These are phyloP conservation scores for Triplophysa tibetana DNA, from an alignment of 2,113 vertebrate species.

Conservation along the genomic window DNA sequence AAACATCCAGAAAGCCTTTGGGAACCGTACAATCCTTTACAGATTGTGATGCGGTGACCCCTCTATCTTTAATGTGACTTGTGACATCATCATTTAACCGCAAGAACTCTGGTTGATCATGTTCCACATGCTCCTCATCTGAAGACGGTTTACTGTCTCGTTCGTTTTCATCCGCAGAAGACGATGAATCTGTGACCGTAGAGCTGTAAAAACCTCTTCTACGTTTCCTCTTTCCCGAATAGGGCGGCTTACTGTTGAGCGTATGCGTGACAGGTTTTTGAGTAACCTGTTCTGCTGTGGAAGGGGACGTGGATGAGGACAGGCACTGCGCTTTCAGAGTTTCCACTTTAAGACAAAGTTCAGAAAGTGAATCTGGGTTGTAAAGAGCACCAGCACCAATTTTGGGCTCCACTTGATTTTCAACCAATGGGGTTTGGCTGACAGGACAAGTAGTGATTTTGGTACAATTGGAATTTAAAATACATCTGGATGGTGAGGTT, in stretches of 20 bases:
- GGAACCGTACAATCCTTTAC: background rate
- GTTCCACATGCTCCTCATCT: background rate
- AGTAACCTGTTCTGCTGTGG: background rate
- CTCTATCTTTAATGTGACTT: background rate
- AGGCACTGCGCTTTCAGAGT: constrained; percentile 3
- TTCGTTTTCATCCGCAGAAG: background rate
- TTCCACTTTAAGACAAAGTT: constrained; percentile 1
- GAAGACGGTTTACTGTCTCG: background rate
- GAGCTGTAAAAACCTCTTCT: background rate
- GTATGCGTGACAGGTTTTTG: background rate
- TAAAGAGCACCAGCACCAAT: background rate
- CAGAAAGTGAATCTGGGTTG: background rate
- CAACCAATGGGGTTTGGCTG: background rate
- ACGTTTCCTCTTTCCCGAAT: background rate
- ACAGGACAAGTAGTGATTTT: background rate
- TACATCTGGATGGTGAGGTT: background rate
- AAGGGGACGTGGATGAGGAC: background rate
- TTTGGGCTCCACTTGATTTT: background rate
- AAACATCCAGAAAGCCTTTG: constrained; percentile 34
- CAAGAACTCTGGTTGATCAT: background rate
- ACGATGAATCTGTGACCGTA: background rate
- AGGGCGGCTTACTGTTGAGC: background rate
- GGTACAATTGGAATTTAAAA: background rate
- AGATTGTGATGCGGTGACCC: background rate
- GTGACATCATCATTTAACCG: background rate